Conservation (phyloP, 1,140 invertebrate species). For the Zaprionus taronus region DNA sequence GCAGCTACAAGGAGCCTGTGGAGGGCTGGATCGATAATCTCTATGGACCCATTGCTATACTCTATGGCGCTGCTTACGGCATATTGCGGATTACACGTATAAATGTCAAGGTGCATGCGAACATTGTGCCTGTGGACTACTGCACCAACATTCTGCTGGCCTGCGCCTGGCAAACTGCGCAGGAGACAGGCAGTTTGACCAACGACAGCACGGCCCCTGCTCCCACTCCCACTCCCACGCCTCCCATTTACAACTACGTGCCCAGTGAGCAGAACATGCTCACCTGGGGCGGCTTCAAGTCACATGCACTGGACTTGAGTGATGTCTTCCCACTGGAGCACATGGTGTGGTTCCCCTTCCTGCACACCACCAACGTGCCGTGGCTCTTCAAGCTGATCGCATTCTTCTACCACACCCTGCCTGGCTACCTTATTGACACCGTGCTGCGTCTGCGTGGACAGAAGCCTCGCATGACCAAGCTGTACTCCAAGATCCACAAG, state of each 20-base stretch:
- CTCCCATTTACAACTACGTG: slow-evolving; percentile 89
- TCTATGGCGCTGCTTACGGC: slow-evolving; percentile 89
- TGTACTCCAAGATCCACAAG: slow-evolving; percentile 90
- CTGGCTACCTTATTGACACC: slow-evolving; percentile 86
- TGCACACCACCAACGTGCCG: slow-evolving; percentile 82
- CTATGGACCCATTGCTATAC: slow-evolving; percentile 93
- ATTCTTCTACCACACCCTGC: slow-evolving; percentile 86
- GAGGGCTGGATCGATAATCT: slow-evolving; percentile 95
- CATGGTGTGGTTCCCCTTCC: slow-evolving; percentile 85
- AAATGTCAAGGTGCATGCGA: slow-evolving; percentile 86
- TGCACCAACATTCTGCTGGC: slow-evolving; percentile 91
- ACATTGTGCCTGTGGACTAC: slow-evolving; percentile 94
- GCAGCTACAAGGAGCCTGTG: slow-evolving; percentile 90
- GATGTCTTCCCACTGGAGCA: slow-evolving; percentile 70
- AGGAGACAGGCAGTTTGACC: neutral
- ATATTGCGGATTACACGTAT: slow-evolving; percentile 87
- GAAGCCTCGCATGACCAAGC: slow-evolving; percentile 85
- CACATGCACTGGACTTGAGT: slow-evolving; percentile 61
- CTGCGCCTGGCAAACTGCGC: slow-evolving; percentile 85
- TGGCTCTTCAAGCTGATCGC: slow-evolving; percentile 84
- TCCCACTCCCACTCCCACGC: neutral
- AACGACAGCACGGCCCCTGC: neutral
- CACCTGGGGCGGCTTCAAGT: slow-evolving; percentile 87
- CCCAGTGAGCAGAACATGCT: slow-evolving; percentile 87
- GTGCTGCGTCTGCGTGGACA: slow-evolving; percentile 83